These are phyloP conservation scores for Heterotis niloticus DNA, from an alignment of 2,113 vertebrate species.

Conservation along the genomic window DNA sequence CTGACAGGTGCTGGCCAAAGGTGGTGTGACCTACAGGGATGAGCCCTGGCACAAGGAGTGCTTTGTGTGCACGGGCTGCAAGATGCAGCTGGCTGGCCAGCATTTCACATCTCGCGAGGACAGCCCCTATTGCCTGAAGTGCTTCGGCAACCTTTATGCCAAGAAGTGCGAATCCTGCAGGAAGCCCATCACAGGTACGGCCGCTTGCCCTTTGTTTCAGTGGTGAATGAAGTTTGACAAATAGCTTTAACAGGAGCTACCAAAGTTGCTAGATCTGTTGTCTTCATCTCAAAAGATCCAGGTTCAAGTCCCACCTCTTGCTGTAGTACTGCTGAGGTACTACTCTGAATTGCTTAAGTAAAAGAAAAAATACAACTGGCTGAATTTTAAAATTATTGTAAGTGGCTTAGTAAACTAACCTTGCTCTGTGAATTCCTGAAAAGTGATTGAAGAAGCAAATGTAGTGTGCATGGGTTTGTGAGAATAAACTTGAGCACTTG, in stretches of 20 bases:
- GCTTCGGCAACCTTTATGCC: conserved; percentile 92
- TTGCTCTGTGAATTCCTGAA: too few relatives aligned
- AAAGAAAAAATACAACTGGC: too few relatives aligned
- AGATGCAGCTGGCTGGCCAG: conserved; percentile 88
- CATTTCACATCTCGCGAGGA: conserved; percentile 97
- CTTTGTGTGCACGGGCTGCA: conserved; percentile 90
- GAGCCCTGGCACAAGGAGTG: conserved; percentile 98
- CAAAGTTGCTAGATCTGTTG: too few relatives aligned
- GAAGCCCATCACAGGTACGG: conserved; percentile 90
- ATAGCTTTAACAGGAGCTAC: background rate
- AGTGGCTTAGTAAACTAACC: too few relatives aligned
- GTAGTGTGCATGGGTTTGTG: too few relatives aligned
- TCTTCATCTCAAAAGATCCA: too few relatives aligned
- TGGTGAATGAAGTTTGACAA: background rate
- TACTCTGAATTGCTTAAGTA: too few relatives aligned
- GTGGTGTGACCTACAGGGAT: conserved; percentile 93
- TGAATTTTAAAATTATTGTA: too few relatives aligned
- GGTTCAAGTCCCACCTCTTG: too few relatives aligned
- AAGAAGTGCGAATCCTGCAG: conserved; percentile 93
- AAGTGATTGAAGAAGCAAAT: too few relatives aligned
- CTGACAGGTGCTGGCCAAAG: conserved; percentile 86
- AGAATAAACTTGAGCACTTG: too few relatives aligned
- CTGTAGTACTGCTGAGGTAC: too few relatives aligned
- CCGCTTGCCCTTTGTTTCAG: background rate
- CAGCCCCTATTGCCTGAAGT: conserved; percentile 89